phyloP scores from a whole-genome alignment of 2,113 vertebrate genomes.

The Gavia stellata region DNA sequence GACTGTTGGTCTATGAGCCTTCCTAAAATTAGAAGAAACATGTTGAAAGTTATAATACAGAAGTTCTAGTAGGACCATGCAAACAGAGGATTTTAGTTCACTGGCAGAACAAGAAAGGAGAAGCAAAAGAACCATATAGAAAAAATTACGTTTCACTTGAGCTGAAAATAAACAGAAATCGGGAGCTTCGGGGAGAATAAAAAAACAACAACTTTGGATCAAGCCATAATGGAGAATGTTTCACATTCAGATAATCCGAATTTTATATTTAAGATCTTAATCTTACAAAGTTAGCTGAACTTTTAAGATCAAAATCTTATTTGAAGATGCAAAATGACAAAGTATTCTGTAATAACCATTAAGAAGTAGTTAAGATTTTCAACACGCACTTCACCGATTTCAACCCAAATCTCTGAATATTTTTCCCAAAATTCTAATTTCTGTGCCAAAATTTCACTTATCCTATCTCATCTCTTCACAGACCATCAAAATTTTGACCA shows the following conservation, averaged over 20 bases:
- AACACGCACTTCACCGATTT: neutral
- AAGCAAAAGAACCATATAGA: neutral
- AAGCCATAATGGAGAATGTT: neutral
- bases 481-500: neutral
- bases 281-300: neutral
- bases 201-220: neutral
- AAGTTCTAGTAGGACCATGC: neutral
- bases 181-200: neutral
- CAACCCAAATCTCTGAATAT: neutral
- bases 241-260: neutral
- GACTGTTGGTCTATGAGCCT: constrained; percentile 87
- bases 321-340: neutral
- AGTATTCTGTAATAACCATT: neutral
- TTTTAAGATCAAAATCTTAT: neutral
- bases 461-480: neutral
- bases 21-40: constrained; percentile 66
- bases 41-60: neutral
- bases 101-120: neutral
- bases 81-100: neutral
- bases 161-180: neutral
- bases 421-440: neutral
- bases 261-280: neutral
- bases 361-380: neutral
- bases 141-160: neutral
- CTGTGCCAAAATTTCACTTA: neutral